Conservation (phyloP, 2,888 invertebrate species). For the Xestobium rufovillosum region DNA sequence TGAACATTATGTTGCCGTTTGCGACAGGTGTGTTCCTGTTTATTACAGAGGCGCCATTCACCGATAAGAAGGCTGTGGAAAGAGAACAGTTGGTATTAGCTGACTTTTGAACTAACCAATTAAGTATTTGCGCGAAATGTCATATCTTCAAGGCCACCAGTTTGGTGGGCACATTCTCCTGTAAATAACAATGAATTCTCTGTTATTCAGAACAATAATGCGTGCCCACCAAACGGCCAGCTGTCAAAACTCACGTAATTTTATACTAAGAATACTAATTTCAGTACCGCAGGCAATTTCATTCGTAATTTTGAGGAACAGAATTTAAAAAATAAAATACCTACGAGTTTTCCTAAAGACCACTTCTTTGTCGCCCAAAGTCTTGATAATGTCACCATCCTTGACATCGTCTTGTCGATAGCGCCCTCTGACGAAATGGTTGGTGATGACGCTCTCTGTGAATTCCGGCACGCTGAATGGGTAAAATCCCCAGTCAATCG, state of each 20-base stretch:
- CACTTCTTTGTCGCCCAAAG: conserved; percentile 52
- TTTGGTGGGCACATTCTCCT: no score
- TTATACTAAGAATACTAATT: no score
- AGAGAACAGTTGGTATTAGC: no score
- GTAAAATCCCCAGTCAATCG: conserved; percentile 63
- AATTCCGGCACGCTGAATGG: conserved; percentile 60
- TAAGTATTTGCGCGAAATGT: no score
- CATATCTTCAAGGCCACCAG: no score
- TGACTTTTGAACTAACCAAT: neutral
- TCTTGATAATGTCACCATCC: conserved; percentile 48
- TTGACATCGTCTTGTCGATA: conserved; percentile 50
- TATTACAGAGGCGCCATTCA: conserved; percentile 53
- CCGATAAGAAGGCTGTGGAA: conserved; percentile 45
- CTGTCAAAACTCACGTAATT: no score
- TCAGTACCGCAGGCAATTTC: no score
- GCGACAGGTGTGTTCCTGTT: conserved; percentile 53
- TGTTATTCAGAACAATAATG: no score
- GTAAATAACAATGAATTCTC: no score
- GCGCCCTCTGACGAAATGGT: conserved; percentile 54
- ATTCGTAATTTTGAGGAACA: no score
- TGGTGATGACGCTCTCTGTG: conserved; percentile 53
- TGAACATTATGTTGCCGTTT: conserved; percentile 56
- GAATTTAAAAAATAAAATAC: no score
- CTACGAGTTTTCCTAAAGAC: conserved; percentile 52
- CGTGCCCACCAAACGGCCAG: no score